Evolutionary conservation across 2,113 vertebrate genomes (phyloP), one percentile per base, ranked within the genome.

Genomic region (Ammodramus savannarum): DNA sequence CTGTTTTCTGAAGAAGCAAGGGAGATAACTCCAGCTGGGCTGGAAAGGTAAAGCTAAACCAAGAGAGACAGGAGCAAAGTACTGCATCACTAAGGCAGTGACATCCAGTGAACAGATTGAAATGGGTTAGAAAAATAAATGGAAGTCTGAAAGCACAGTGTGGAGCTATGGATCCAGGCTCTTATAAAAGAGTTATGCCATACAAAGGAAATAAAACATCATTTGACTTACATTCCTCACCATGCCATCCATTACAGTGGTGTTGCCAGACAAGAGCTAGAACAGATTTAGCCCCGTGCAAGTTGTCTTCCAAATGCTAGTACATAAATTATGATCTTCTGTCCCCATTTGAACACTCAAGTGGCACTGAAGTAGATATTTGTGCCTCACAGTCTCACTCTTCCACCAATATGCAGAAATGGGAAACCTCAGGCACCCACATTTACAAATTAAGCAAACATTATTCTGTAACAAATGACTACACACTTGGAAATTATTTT

Each of bases 381-480:
- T 85, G 57, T 90, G 76, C 73, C 89, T 85, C 74, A 66, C 12
- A 89, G 74, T 34, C 80, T 87, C 86, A 72, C 57, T 90, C 49
- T 34, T 68, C 69, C 73, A 75, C 48, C 48, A n/a, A 19, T 11
- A 81, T 54, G 79, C 46, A 51, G 75, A 85, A 92, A 80, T 88
- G 52, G 52, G 86, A 94, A 92, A 92, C 95, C 94, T 96, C 48
- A 78, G 94, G 93, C 94, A 95, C 43, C 61, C 61, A 85, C 68
- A 75, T 82, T 85, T 93, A 89, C 82, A 92, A 97, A 95, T 95
- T 90, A 95, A 86, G 72, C 68, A 90, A 93, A 93, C 18, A 36
- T 84, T 95, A 66, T 68, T 94, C 91, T 65, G 57, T 95, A 95
- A 95, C 86, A 95, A 95, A 95, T 92, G 57, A 92, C 83, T 93